A percentile compares a stretch with the other conserved stretches of the same genome.
These are phyloP conservation scores for Nomada ferruginata DNA, from an alignment of 2,888 invertebrate genomes.

Conservation along the genomic window DNA sequence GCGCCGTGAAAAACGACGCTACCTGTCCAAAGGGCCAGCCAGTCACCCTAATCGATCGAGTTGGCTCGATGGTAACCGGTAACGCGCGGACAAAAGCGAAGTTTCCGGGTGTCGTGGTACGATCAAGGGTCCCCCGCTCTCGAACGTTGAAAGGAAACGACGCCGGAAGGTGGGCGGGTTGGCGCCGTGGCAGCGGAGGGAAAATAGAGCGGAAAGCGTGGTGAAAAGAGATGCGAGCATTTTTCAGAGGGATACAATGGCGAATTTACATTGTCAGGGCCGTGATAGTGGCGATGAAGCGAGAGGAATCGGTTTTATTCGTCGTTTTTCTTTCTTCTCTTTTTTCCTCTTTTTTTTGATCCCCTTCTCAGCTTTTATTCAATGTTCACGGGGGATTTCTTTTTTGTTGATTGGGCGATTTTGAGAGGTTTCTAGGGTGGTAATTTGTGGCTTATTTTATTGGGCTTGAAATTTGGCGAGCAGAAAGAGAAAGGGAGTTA, in stretches of 20 bases:
- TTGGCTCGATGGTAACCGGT: conserved; percentile 66
- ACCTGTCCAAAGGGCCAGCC: conserved; percentile 61
- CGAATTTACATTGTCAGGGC: conserved; percentile 74
- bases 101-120: conserved; percentile 61
- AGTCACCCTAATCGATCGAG: conserved; percentile 69
- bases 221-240: conserved; percentile 59
- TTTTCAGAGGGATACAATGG: conserved; percentile 72
- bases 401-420: not conserved
- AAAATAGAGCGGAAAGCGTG: conserved; percentile 65
- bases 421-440: not conserved
- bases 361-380: not conserved
- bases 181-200: conserved; percentile 20
- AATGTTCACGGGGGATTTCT: not conserved
- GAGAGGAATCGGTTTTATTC: conserved; percentile 68
- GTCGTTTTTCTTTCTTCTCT: conserved; percentile 66
- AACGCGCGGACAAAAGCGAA: conserved; percentile 70
- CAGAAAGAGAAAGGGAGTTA: too few relatives aligned
- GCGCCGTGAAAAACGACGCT: conserved; percentile 71
- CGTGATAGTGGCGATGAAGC: conserved; percentile 38
- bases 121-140: conserved; percentile 37
- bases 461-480: not conserved
- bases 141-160: conserved; percentile 36
- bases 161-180: conserved; percentile 26
- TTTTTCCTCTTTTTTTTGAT: too few relatives aligned
- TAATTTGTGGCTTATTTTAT: not conserved